Conservation (phyloP, 1,140 invertebrate genomes). For the Dinothrombium tinctorium region DNA sequence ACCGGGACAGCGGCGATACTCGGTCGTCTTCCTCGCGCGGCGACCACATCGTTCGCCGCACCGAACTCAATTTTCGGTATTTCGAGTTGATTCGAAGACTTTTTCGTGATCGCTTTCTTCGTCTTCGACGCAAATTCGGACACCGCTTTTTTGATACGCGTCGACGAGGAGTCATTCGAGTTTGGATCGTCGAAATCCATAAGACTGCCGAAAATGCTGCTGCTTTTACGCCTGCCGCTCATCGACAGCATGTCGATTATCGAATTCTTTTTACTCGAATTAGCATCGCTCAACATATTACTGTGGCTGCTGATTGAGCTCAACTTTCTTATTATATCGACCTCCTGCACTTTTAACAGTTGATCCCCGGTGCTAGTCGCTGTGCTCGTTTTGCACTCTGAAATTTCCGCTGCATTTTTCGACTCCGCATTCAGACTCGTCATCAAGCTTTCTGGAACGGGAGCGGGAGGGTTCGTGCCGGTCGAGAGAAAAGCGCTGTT, state of each 20-base stretch:
- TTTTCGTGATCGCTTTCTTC: slow-evolving; percentile 17
- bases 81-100: slow-evolving; percentile 15
- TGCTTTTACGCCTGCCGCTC: too few species aligned
- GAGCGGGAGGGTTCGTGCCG: too few species aligned
- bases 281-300: neutral
- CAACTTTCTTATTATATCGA: neutral
- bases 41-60: slow-evolving; percentile 11
- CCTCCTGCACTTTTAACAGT: slow-evolving; percentile 1
- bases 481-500: slow-evolving; percentile 83
- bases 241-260: slow-evolving; percentile 5
- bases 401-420: too few species aligned
- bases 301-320: neutral
- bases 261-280: neutral
- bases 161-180: slow-evolving; percentile 9
- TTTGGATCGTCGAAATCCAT: neutral
- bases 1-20: slow-evolving; percentile 26
- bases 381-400: too few species aligned
- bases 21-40: slow-evolving; percentile 16
- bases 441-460: too few species aligned
- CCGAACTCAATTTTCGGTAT: slow-evolving; percentile 16
- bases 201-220: slow-evolving; percentile 6
- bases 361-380: too few species aligned
- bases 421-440: too few species aligned
- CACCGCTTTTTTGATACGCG: slow-evolving; percentile 8
- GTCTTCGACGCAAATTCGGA: slow-evolving; percentile 11